These are phyloP conservation scores for Epinephelus lanceolatus DNA, from an alignment of 2,113 vertebrate species.

Conservation along the genomic window DNA sequence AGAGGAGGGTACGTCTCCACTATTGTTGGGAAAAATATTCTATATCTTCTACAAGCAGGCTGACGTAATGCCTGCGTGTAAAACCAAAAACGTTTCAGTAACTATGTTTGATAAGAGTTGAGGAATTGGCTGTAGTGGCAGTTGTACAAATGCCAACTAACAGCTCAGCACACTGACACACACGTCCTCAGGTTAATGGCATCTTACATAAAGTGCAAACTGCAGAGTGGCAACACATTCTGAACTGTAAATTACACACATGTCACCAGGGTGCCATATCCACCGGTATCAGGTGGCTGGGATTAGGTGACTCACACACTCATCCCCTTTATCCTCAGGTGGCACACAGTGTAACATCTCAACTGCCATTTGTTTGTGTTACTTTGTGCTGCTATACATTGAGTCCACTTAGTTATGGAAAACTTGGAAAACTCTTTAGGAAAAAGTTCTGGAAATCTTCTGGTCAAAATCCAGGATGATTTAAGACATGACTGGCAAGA, in stretches of 20 bases:
- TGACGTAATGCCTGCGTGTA: not conserved
- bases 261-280: conserved; percentile 4
- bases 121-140: too few relatives aligned
- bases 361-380: conserved; percentile 8
- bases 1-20: conserved; percentile 91
- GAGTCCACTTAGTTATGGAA: not conserved
- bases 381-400: not conserved
- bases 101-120: not conserved
- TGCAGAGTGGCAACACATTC: not conserved
- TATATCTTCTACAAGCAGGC: not conserved
- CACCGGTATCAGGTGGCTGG: conserved; percentile 16
- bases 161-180: not conserved
- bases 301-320: conserved; percentile 68
- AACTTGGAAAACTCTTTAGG: not conserved
- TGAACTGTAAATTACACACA: conserved; percentile 5
- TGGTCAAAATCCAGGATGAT: not conserved
- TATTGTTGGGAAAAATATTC: not conserved
- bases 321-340: conserved; percentile 48
- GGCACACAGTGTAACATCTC: not conserved
- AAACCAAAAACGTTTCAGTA: not conserved
- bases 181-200: not conserved
- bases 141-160: not conserved
- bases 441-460: not conserved
- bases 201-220: not conserved
- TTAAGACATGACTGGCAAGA: not conserved